phyloP scores from a whole-genome alignment of 64 coral and sea anemone genomes.

The Actinia equina region DNA sequence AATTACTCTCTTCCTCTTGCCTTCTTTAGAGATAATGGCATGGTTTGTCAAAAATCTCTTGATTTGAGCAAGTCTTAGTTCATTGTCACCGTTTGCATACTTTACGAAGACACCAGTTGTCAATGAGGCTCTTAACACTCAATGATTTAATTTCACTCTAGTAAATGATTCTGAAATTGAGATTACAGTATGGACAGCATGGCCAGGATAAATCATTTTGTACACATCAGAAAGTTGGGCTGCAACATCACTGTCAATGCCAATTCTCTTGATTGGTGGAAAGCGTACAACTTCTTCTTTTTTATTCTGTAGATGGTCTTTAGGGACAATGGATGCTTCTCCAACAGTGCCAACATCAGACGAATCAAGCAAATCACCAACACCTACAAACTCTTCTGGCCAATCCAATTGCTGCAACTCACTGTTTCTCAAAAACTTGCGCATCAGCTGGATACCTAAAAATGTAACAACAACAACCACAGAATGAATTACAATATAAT shows the following conservation, averaged over 20 bases:
- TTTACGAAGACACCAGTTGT: too few relatives aligned
- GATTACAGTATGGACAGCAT: not conserved
- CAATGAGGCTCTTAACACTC: too few relatives aligned
- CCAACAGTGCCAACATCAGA: constrained; percentile 1
- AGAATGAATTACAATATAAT: not conserved
- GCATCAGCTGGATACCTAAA: constrained; percentile 19
- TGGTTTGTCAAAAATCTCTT: too few relatives aligned
- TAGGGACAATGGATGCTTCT: not conserved
- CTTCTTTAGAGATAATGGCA: too few relatives aligned
- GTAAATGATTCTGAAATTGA: too few relatives aligned
- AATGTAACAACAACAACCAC: not conserved
- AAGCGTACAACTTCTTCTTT: not conserved
- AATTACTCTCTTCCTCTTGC: too few relatives aligned
- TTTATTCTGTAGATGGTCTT: not conserved
- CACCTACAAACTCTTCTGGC: not conserved
- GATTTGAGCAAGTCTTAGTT: too few relatives aligned
- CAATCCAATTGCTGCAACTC: not conserved
- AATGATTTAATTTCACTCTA: too few relatives aligned
- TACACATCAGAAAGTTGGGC: not conserved
- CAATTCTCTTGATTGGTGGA: constrained; percentile 1
- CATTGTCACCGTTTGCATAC: too few relatives aligned
- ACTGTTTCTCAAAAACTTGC: constrained; percentile 3
- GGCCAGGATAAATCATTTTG: not conserved
- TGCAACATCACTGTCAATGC: not conserved
- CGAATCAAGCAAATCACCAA: not conserved